These are phyloP conservation scores for Petrosia ficiformis DNA, from an alignment of 37 sponge, comb jelly and placozoan species.

Conservation along the genomic window DNA sequence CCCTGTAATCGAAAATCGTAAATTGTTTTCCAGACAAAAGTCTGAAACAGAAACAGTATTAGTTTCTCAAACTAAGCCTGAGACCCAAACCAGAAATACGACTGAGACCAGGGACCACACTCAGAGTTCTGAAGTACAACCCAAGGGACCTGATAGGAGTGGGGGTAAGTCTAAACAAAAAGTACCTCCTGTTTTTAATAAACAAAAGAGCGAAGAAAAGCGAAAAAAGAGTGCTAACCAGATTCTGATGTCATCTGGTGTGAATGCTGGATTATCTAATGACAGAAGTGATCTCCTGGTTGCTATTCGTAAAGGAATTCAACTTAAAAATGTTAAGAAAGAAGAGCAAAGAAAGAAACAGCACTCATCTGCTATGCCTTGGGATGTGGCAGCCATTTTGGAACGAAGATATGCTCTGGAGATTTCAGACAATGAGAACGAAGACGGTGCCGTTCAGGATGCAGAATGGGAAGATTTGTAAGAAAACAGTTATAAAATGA, in stretches of 20 bases:
- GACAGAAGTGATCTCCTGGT: conserved; percentile 11
- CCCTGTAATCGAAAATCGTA: too few relatives aligned
- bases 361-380: conserved; percentile 6
- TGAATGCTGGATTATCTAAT: background rate
- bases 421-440: background rate
- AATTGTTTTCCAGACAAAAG: too few relatives aligned
- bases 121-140: too few relatives aligned
- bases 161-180: too few relatives aligned
- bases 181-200: too few relatives aligned
- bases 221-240: conserved; percentile 3
- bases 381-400: conserved; percentile 72
- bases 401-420: conserved; percentile 23
- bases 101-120: too few relatives aligned
- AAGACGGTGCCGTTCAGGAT: conserved; percentile 2
- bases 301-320: conserved; percentile 40
- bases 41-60: too few relatives aligned
- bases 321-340: conserved; percentile 18
- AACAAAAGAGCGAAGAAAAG: too few relatives aligned
- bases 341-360: background rate
- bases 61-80: too few relatives aligned
- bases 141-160: too few relatives aligned
- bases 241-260: conserved; percentile 11
- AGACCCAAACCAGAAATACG: too few relatives aligned
- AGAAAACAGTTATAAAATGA: background rate
- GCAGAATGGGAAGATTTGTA: conserved; percentile 9